Conservation (phyloP, 1,140 invertebrate genomes). For the Centruroides sculpturatus region DNA sequence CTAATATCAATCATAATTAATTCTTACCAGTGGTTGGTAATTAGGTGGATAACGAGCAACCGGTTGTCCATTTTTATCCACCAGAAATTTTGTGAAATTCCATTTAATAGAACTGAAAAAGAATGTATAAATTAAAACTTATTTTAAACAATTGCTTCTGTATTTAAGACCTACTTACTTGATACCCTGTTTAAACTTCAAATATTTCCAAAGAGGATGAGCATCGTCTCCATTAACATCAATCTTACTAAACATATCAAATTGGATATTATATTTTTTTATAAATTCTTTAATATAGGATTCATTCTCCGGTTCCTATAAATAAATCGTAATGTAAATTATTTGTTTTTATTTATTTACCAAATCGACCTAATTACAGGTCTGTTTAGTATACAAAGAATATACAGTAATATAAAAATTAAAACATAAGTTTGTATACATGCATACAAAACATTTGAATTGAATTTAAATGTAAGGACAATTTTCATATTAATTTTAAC, state of each 20-base stretch:
- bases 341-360: background rate
- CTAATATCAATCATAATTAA: no score
- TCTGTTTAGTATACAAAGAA: no score
- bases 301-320: slow-evolving; percentile 49
- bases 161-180: no score
- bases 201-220: slow-evolving; percentile 68
- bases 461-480: no score
- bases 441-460: no score
- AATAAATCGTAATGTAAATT: background rate
- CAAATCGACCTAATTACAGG: no score
- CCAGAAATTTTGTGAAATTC: slow-evolving; percentile 93
- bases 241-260: slow-evolving; percentile 63
- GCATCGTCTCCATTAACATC: slow-evolving; percentile 75
- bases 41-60: slow-evolving; percentile 63
- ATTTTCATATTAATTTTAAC: no score
- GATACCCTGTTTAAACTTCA: slow-evolving; percentile 54
- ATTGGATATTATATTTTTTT: slow-evolving; percentile 47
- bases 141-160: no score
- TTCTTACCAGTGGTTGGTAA: slow-evolving; percentile 40
- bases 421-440: no score
- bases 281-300: slow-evolving; percentile 56
- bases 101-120: slow-evolving; percentile 40
- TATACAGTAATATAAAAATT: no score
- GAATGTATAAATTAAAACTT: no score
- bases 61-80: slow-evolving; percentile 69